Percentiles rank a stretch among this genome's conserved stretches.
phyloP scores from a whole-genome alignment of 2,888 invertebrate genomes.

The Plebejus anna region DNA sequence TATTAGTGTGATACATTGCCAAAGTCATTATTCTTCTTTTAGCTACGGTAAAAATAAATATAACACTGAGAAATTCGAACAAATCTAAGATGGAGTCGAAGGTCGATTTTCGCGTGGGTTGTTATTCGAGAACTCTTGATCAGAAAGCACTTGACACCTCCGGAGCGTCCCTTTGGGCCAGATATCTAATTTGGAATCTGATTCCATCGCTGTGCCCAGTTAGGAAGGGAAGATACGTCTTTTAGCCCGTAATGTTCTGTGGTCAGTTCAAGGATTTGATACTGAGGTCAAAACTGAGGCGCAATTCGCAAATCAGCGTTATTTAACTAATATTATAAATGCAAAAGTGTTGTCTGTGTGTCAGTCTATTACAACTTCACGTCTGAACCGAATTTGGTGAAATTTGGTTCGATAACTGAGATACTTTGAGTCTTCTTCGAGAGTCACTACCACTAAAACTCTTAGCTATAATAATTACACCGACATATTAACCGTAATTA shows the following conservation, averaged over 20 bases:
- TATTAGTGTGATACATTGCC: no score
- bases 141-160: conserved; percentile 15
- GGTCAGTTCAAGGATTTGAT: neutral
- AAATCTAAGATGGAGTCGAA: neutral
- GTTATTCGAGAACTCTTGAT: conserved; percentile 12
- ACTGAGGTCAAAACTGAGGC: no score
- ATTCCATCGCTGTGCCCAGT: neutral
- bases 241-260: neutral
- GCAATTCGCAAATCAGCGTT: no score
- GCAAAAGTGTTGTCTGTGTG: no score
- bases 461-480: no score
- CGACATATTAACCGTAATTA: no score
- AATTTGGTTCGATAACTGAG: no score
- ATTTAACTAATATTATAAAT: no score
- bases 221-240: conserved; percentile 16
- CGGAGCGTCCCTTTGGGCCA: conserved; percentile 3
- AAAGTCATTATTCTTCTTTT: neutral
- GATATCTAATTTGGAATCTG: conserved; percentile 11
- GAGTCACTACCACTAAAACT: no score
- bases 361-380: no score
- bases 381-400: no score
- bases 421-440: no score
- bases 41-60: neutral
- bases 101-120: neutral
- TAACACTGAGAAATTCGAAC: neutral